Conservation (phyloP, 2,113 vertebrate species). For the Eira barbara region DNA sequence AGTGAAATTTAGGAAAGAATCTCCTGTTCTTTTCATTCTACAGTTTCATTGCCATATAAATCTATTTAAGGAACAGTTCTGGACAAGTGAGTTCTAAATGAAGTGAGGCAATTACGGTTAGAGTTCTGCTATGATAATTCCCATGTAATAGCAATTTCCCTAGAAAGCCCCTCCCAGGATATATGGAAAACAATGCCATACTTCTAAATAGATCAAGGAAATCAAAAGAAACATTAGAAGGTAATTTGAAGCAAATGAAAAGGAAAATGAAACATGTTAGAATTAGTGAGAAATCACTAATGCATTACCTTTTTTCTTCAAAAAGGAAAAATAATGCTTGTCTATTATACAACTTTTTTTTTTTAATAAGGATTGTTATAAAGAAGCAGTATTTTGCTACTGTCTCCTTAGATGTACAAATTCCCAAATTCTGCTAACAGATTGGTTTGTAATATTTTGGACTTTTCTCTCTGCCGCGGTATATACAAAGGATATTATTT, state of each 20-base stretch:
- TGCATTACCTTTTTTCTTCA: neutral
- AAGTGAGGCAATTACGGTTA: neutral
- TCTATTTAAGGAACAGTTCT: neutral
- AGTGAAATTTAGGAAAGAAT: neutral
- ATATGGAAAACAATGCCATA: neutral
- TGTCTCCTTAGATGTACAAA: neutral
- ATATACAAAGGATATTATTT: neutral
- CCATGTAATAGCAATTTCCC: neutral
- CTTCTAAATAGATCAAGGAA: neutral
- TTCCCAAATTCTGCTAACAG: neutral
- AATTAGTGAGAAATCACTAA: neutral
- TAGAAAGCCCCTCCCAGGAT: neutral
- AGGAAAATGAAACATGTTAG: neutral
- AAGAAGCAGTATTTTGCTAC: neutral
- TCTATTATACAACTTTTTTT: neutral
- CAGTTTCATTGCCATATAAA: neutral
- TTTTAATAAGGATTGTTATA: neutral
- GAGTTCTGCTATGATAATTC: neutral
- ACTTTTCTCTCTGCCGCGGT: fast-evolving
- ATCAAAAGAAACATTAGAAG: neutral
- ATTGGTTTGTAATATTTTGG: neutral
- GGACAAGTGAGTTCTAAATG: neutral
- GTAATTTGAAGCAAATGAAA: neutral
- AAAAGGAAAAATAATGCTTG: neutral
- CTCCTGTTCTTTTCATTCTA: neutral